These are phyloP conservation scores for Melopsittacus undulatus DNA, from an alignment of 2,797 vertebrate genomes.

Conservation along the genomic window DNA sequence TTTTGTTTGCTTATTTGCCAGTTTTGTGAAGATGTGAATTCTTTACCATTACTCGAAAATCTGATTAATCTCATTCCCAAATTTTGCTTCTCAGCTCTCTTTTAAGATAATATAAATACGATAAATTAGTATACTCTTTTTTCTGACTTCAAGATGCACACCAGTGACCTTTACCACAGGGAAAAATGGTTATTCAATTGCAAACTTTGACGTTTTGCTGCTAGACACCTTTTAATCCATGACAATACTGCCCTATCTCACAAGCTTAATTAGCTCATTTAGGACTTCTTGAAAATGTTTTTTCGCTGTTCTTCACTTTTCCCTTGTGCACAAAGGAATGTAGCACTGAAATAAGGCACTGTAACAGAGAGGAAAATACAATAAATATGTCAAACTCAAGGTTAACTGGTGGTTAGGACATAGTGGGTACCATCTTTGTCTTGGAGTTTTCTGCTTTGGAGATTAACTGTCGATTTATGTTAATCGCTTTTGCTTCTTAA, in stretches of 20 bases:
- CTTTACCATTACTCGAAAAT: not conserved
- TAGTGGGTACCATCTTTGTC: not conserved
- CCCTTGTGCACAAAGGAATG: not conserved
- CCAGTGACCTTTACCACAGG: not conserved
- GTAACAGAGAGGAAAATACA: not conserved
- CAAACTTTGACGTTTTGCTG: not conserved
- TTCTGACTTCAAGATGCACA: not conserved
- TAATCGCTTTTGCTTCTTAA: not conserved
- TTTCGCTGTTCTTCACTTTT: not conserved
- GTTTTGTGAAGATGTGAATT: not conserved
- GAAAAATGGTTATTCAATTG: not conserved
- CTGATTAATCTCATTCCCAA: not conserved
- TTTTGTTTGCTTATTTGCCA: not conserved
- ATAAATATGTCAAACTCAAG: not conserved
- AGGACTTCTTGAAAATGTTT: not conserved
- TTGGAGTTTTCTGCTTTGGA: not conserved
- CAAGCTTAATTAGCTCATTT: not conserved
- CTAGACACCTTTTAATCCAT: not conserved
- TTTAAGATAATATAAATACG: not conserved
- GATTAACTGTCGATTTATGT: not conserved
- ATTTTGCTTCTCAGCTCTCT: not conserved
- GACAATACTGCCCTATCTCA: fast-evolving
- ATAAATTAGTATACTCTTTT: not conserved
- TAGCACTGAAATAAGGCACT: not conserved
- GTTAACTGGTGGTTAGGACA: not conserved